Percentiles rank a stretch among this genome's conserved stretches.
phyloP scores from a whole-genome alignment of 2,113 vertebrate species.

The Entelurus aequoreus region DNA sequence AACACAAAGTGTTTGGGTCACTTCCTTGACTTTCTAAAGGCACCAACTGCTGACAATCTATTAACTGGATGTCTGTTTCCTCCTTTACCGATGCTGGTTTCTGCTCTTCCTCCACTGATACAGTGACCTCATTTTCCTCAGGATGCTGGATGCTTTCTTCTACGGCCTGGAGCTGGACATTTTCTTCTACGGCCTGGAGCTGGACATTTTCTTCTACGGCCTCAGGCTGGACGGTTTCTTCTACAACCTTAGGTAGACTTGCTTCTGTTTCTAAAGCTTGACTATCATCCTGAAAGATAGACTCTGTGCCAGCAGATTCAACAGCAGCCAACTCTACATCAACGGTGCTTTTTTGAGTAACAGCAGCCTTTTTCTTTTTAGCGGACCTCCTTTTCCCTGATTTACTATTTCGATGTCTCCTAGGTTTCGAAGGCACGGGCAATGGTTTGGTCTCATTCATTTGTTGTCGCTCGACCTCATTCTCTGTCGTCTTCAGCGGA shows the following conservation, averaged over 20 bases:
- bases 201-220: constrained; percentile 8
- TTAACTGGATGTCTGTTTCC: constrained; percentile 49
- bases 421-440: constrained; percentile 58
- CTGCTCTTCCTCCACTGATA: constrained; percentile 37
- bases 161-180: constrained; percentile 15
- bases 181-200: constrained; percentile 26
- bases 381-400: constrained; percentile 46
- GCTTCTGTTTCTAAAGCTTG: constrained; percentile 36
- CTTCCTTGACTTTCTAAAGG: constrained; percentile 44
- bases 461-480: constrained; percentile 41
- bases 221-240: constrained; percentile 21
- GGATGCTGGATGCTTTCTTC: constrained; percentile 8
- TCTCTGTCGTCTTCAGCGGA: constrained; percentile 22
- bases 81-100: constrained; percentile 49
- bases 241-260: constrained; percentile 34
- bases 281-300: constrained; percentile 30
- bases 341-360: constrained; percentile 25
- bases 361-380: constrained; percentile 37
- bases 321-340: constrained; percentile 23
- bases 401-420: constrained; percentile 51
- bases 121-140: constrained; percentile 39
- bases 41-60: constrained; percentile 52
- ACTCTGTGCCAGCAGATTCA: constrained; percentile 31
- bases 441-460: constrained; percentile 46
- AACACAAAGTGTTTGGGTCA: constrained; percentile 24